These are phyloP conservation scores for Mythimna pallens DNA, from an alignment of 2,888 invertebrate genomes.

Conservation along the genomic window DNA sequence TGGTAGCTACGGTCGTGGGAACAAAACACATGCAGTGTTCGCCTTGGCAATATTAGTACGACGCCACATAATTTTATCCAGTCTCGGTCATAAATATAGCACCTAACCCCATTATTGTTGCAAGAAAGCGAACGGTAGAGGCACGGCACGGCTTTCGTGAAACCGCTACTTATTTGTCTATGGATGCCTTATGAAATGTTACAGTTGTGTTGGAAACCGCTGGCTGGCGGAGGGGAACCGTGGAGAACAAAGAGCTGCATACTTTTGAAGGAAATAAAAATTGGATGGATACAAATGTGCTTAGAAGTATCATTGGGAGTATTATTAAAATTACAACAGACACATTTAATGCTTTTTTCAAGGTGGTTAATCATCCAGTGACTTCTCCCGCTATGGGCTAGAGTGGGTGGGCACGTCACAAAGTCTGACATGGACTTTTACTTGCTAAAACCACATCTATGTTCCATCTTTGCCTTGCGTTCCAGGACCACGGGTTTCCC, in stretches of 20 bases:
- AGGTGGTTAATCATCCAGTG: too few species aligned
- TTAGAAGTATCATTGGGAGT: background rate
- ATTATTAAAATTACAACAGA: too few species aligned
- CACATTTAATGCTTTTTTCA: too few species aligned
- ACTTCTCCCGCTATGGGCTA: too few species aligned
- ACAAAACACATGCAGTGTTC: constrained; percentile 75
- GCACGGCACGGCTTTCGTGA: constrained; percentile 55
- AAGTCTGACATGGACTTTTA: too few species aligned
- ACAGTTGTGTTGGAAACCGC: constrained; percentile 35
- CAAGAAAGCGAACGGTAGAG: constrained; percentile 71
- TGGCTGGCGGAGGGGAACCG: constrained; percentile 16
- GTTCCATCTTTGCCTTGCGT: too few species aligned
- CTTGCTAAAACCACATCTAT: too few species aligned
- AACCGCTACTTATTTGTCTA: constrained; percentile 60
- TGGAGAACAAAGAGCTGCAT: constrained; percentile 15
- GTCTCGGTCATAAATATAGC: constrained; percentile 79
- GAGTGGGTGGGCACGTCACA: too few species aligned
- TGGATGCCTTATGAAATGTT: constrained; percentile 45
- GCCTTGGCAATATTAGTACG: constrained; percentile 80
- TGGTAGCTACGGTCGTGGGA: constrained; percentile 73
- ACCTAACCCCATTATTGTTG: constrained; percentile 78
- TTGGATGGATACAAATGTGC: background rate
- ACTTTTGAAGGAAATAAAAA: constrained; percentile 12
- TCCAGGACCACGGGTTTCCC: too few species aligned
- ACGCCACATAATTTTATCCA: constrained; percentile 83